Evolutionary conservation across 2,888 invertebrate genomes (phyloP), one percentile per base, ranked within the genome.

Genomic region (Orthosia cruda): DNA sequence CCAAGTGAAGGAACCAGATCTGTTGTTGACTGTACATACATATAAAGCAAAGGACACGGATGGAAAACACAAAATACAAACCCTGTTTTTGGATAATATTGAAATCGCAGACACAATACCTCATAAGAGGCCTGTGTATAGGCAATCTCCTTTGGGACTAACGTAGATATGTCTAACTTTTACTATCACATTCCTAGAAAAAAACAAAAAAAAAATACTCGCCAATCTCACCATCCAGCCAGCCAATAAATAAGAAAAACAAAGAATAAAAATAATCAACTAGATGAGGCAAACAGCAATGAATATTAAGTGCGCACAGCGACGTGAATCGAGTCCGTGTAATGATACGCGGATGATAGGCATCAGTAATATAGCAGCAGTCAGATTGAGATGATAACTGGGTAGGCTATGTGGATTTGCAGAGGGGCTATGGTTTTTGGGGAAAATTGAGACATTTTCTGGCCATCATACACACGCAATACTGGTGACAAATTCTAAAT

Each of bases 281-380:
- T 55, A 86, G 81, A 88, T 86, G 81, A 86, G 75, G 57, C 77
- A 79, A 74, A 78, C 13, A 67, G 74, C 80, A 59, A 76, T 85
- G 78, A 82, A 82, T 85, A 83, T 69, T 81, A 76, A 82, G 32
- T 45, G 15, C 49, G 47, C 83, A 71, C 76, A 86, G 74, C 59
- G 65, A 63, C 68, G 13, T 52, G 69, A 74, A 73, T 73, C 40
- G 52, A 72, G 67, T 77, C 55, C 64, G 52, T 77, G 81, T 89
- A 89, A 87, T 83, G 80, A 87, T 85, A 88, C 77, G 76, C 72
- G 79, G 54, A 83, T 87, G 89, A 87, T 84, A 86, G 47, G 80
- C 81, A 84, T 83, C 86, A 87, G 84, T 84, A 82, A 86, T 81
- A 84, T 86, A 83, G 86, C 65, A 73, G 63, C 74, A 74, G 79